Evolutionary conservation across 64 coral and sea anemone species (phyloP), one percentile per base, ranked within the genome.

Genomic region (Acropora yongei): DNA sequence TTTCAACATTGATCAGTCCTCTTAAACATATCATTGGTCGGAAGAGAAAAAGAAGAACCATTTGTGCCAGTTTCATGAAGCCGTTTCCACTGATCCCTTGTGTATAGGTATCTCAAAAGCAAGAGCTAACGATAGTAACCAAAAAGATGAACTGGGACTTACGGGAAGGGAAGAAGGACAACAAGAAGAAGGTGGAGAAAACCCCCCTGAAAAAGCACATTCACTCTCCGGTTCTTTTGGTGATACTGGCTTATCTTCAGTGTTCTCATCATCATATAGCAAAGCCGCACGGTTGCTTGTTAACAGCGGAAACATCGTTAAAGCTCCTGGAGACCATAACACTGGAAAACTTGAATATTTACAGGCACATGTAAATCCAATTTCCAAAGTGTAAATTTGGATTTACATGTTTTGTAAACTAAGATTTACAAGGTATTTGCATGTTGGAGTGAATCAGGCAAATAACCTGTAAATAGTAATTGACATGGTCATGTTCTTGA

Each of bases 251-350:
- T 66, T 90, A 11, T 79, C 76, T 1, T 6, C 67, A 72, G 88
- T 79, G 44, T 90, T 65, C 19, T 45, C 17, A 67, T 1, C 7
- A 8, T 18, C 88, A 18, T 90, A 68, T 45, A 16, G 41, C 17
- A 80, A 79, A 68, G 88, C 88, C 49, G n/a, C n/a, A n/a, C 5
- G 19, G 3, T 57, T 90, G 51, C 45, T 16, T 49, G 0, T 7
- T 7, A 53, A 53, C 7, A 3, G 7, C 14, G 80, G 50, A 18
- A 41, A 45, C 40, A 65, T 60, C 46, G 57, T 90, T 0, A 41
- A 79, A 60, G 88, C 88, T 42, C 88, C 75, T 41, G 88, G 88
- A 14, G 16, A 72, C 6, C 88, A 90, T 76, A 40, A 79, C n/a
- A n/a, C n/a, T n/a, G n/a, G n/a, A n/a, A n/a, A n/a, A n/a, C n/a